phyloP scores from a whole-genome alignment of 2,113 vertebrate species.

The Dicaeum eximium region DNA sequence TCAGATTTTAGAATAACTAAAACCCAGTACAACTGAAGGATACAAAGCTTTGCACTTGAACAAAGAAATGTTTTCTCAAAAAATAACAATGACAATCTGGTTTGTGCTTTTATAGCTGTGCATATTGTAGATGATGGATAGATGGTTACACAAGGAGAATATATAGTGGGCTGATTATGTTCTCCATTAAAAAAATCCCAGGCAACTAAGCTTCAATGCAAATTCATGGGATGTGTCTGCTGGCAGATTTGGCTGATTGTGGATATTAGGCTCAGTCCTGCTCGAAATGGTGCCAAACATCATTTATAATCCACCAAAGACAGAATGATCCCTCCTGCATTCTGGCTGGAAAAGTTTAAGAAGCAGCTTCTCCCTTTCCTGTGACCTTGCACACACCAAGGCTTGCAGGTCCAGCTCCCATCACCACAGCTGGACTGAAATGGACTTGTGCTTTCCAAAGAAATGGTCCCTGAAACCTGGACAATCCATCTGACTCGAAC shows the following conservation, averaged over 20 bases:
- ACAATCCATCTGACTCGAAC: neutral
- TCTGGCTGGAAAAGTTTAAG: neutral
- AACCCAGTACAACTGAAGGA: slow-evolving; percentile 46
- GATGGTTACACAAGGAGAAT: slow-evolving; percentile 45
- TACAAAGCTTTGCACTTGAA: slow-evolving; percentile 54
- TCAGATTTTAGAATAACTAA: slow-evolving; percentile 60
- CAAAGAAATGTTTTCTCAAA: slow-evolving; percentile 55
- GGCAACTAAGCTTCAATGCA: neutral
- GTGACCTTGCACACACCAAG: neutral
- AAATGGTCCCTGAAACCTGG: neutral
- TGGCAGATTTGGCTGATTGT: slow-evolving; percentile 15
- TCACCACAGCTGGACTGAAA: neutral
- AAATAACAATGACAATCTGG: slow-evolving; percentile 43
- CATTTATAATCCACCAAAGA: neutral
- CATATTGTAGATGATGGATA: slow-evolving; percentile 54
- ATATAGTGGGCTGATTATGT: slow-evolving; percentile 18
- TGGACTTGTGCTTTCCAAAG: neutral
- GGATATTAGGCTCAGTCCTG: neutral
- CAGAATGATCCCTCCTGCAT: neutral
- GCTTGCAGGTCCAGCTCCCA: neutral
- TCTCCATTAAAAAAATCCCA: slow-evolving; percentile 36
- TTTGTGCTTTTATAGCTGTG: slow-evolving; percentile 51
- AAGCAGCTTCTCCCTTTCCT: neutral
- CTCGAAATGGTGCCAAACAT: neutral
- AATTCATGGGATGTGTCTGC: slow-evolving; percentile 9